phyloP scores from a whole-genome alignment of 2,888 invertebrate species.

The Nymphalis polychloros region DNA sequence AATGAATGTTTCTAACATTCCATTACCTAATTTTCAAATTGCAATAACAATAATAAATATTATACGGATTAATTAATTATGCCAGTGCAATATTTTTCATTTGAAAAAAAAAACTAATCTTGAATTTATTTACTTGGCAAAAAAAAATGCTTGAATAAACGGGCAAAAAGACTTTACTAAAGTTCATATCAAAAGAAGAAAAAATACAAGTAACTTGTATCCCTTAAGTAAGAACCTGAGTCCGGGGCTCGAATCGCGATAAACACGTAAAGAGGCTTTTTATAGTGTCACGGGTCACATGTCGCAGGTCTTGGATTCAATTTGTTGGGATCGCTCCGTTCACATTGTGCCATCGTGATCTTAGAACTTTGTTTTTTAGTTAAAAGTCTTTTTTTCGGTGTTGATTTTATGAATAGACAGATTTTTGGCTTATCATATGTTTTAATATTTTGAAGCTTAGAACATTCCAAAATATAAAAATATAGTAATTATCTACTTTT shows the following conservation, averaged over 20 bases:
- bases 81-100: too few relatives aligned
- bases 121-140: too few relatives aligned
- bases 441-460: too few relatives aligned
- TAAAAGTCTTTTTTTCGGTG: background rate
- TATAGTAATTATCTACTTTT: too few relatives aligned
- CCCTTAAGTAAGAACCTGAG: slow-evolving; percentile 12
- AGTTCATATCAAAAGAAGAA: slow-evolving; percentile 3
- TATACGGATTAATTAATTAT: too few relatives aligned
- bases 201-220: slow-evolving; percentile 1
- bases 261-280: slow-evolving; percentile 51
- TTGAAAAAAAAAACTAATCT: too few relatives aligned
- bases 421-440: too few relatives aligned
- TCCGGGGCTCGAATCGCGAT: slow-evolving; percentile 51
- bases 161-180: background rate
- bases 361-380: slow-evolving; percentile 10
- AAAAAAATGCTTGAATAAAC: background rate
- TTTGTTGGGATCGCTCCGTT: slow-evolving; percentile 49
- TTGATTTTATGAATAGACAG: background rate
- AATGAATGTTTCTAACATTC: too few relatives aligned
- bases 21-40: too few relatives aligned
- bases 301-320: slow-evolving; percentile 38
- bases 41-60: too few relatives aligned
- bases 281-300: slow-evolving; percentile 38
- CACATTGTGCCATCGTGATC: slow-evolving; percentile 41
- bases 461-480: too few relatives aligned